Evolutionary conservation across 64 coral and sea anemone genomes (phyloP), one percentile per base, ranked within the genome.

Genomic region (Montipora foliosa): DNA sequence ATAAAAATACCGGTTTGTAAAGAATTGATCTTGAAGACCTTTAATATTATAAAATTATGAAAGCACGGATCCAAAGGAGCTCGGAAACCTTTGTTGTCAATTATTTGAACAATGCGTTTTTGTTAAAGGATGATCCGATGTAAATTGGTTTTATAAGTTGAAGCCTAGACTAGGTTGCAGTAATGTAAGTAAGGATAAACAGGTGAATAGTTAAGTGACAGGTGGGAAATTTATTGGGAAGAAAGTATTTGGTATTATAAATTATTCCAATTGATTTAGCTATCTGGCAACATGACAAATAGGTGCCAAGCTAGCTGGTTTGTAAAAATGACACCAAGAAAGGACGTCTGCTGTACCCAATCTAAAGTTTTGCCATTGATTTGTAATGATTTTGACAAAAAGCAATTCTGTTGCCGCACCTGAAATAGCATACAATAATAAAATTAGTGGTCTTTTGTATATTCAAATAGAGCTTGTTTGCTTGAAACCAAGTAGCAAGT

Each of bases 161-260:
- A 86, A 86, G 82, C 5, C 52, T 19, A 67, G 59, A 68, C 78
- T 80, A 49, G 47, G 53, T 80, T 80, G 20, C 47, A 55, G 14
- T 80, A 80, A 48, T 47, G 29, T 44, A 80, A 24, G 8, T 44
- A 49, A 51, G 47, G 13, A 57, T 47, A 17, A 49, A 8, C 19
- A 48, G 55, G 47, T 2, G 78, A 80, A 49, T 17, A 80, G 52
- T 55, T 2, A 55, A 55, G 52, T 10, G 1, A 55, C 52, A 55
- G 52, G 37, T 37, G 49, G 13, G 7, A 49, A 15, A 80, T 48
- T 47, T 48, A 19, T 80, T 22, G 5, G 52, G 52, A 55, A 5
- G 10, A 55, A 55, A 55, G 52, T 55, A 55, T 55, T 55, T 55
- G 52, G 37, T 10, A 4, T 51, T 51, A 5, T 51, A 80, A 2